Percentiles rank a stretch among this genome's conserved stretches.
Conservation (phyloP, 1,140 invertebrate genomes). For the Brachionus plicatilis region DNA sequence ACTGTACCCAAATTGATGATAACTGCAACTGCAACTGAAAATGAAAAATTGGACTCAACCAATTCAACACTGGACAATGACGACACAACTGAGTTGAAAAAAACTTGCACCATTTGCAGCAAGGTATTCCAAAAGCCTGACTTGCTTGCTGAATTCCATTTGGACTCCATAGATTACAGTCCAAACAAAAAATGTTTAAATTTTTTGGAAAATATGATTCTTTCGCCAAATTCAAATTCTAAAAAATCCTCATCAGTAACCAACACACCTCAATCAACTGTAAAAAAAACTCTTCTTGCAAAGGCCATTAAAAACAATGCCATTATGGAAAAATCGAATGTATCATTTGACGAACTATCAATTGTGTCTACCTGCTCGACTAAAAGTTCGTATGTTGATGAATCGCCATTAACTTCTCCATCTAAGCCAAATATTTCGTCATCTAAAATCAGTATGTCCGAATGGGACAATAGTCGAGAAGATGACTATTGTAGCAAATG, state of each 20-base stretch:
- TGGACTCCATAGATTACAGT: neutral
- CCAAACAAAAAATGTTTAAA: slow-evolving; percentile 25
- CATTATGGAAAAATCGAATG: neutral
- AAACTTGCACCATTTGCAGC: neutral
- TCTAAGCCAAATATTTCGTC: neutral
- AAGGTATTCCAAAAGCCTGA: neutral
- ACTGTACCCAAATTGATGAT: neutral
- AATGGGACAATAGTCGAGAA: neutral
- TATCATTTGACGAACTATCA: neutral
- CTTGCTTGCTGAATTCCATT: neutral
- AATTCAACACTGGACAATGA: neutral
- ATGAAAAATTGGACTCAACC: neutral
- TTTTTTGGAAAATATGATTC: neutral
- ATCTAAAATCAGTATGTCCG: neutral
- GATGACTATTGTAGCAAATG: neutral
- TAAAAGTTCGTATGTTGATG: neutral
- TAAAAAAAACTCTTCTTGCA: slow-evolving; percentile 25
- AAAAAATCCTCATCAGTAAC: neutral
- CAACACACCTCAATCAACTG: slow-evolving; percentile 21
- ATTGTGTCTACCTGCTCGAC: neutral
- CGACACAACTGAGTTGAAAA: neutral
- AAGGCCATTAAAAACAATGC: slow-evolving; percentile 30
- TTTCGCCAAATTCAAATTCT: neutral
- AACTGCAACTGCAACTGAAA: neutral
- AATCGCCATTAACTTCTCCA: neutral